phyloP scores from a whole-genome alignment of 1,140 invertebrate species.

The Dolichoris vasculosae region DNA sequence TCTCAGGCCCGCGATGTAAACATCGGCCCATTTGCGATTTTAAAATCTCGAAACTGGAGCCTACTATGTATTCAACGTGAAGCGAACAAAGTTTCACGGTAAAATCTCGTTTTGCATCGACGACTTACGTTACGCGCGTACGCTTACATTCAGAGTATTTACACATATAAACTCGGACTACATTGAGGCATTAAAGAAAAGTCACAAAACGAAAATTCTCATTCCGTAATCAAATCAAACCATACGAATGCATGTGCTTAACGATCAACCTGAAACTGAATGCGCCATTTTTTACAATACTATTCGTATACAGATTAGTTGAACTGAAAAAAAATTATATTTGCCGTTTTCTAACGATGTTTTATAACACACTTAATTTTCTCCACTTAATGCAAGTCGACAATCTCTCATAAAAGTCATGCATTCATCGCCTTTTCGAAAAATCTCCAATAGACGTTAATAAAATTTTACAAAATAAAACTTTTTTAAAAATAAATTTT shows the following conservation, averaged over 20 bases:
- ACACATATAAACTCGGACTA: slow-evolving; percentile 35
- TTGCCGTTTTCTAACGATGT: not conserved
- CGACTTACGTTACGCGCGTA: slow-evolving; percentile 28
- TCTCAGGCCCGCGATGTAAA: slow-evolving; percentile 39
- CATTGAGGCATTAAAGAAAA: slow-evolving; percentile 38
- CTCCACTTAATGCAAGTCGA: slow-evolving; percentile 8
- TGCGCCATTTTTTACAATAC: slow-evolving; percentile 13
- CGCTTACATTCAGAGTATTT: slow-evolving; percentile 34
- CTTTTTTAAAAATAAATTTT: slow-evolving; percentile 2
- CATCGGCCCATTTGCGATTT: slow-evolving; percentile 46
- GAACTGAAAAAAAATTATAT: slow-evolving; percentile 29
- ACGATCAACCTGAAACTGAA: slow-evolving; percentile 14
- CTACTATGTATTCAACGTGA: slow-evolving; percentile 18
- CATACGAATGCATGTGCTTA: not conserved
- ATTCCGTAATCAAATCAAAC: not conserved
- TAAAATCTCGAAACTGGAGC: slow-evolving; percentile 47
- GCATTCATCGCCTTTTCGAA: slow-evolving; percentile 21
- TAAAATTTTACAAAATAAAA: slow-evolving; percentile 8
- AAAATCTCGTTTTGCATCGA: slow-evolving; percentile 10
- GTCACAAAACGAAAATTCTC: slow-evolving; percentile 26
- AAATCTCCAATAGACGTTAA: slow-evolving; percentile 33
- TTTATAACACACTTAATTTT: not conserved
- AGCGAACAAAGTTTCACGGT: slow-evolving; percentile 15
- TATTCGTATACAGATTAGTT: slow-evolving; percentile 26
- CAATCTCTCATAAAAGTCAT: slow-evolving; percentile 22